Conservation (phyloP, 2,888 invertebrate genomes). For the Petrophora chlorosata region DNA sequence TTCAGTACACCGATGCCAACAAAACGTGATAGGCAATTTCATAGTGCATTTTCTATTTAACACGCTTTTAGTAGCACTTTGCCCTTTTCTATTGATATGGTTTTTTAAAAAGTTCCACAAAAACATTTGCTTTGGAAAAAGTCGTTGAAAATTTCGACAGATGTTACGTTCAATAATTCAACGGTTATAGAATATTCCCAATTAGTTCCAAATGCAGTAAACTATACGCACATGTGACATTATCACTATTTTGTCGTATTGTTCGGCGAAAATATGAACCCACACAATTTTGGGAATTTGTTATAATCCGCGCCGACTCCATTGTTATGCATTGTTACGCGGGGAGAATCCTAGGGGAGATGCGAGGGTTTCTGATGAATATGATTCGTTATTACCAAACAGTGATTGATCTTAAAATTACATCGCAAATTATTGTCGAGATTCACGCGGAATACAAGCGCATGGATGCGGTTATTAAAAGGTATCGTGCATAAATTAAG, state of each 20-base stretch:
- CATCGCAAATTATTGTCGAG: conserved; percentile 33
- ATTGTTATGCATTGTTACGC: conserved; percentile 73
- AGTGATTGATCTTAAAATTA: conserved; percentile 56
- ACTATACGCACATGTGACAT: conserved; percentile 78
- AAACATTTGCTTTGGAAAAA: conserved; percentile 4
- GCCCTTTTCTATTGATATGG: conserved; percentile 74
- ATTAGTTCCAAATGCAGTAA: conserved; percentile 81
- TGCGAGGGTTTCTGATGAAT: conserved; percentile 51
- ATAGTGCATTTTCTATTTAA: conserved; percentile 77
- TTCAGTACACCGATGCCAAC: conserved; percentile 72
- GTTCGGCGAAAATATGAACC: conserved; percentile 78
- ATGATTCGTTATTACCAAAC: conserved; percentile 61
- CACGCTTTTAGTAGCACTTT: conserved; percentile 70
- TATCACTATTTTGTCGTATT: conserved; percentile 81
- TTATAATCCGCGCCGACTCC: conserved; percentile 75
- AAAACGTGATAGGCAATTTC: conserved; percentile 81
- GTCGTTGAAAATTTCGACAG: conserved; percentile 50
- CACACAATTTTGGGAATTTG: conserved; percentile 81
- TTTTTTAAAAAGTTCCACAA: conserved; percentile 45
- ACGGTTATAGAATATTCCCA: conserved; percentile 75
- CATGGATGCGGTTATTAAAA: conserved; percentile 62
- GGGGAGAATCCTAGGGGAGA: conserved; percentile 62
- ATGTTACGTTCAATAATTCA: conserved; percentile 72
- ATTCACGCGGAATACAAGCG: conserved; percentile 34
- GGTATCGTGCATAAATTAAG: conserved; percentile 63